phyloP scores from a whole-genome alignment of 30 jellyfish, hydroid and myxozoan genomes.

The Aurelia aurita region DNA sequence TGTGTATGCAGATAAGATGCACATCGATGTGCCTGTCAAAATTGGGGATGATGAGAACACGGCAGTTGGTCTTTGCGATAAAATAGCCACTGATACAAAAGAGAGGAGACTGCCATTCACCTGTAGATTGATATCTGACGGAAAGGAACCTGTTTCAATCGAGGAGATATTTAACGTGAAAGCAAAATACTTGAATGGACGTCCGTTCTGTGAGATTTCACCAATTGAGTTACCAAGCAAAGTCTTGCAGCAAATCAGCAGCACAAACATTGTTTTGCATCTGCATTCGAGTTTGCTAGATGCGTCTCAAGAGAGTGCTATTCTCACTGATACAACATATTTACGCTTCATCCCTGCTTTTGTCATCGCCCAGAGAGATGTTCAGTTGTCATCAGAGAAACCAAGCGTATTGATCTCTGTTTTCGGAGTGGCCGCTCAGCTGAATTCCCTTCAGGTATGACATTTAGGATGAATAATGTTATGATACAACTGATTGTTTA shows the following conservation, averaged over 20 bases:
- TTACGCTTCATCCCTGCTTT: too few species aligned
- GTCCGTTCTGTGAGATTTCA: constrained; percentile 59
- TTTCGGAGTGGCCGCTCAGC: constrained; percentile 18
- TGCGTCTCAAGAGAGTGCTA: too few species aligned
- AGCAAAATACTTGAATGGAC: constrained; percentile 51
- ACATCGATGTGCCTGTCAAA: constrained; percentile 5
- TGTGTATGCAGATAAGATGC: too few species aligned
- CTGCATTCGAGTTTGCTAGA: too few species aligned
- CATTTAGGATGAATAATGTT: too few species aligned
- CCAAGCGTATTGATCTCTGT: background rate
- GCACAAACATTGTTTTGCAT: background rate
- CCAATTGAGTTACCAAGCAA: constrained; percentile 2
- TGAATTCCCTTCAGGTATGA: constrained; percentile 16
- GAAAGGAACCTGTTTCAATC: background rate
- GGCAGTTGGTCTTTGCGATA: constrained; percentile 10
- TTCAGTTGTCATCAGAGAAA: too few species aligned
- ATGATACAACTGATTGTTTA: too few species aligned
- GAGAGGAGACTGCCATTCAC: constrained; percentile 19
- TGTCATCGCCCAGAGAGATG: too few species aligned
- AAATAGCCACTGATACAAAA: background rate
- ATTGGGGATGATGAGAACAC: constrained; percentile 1
- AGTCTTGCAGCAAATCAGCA: background rate
- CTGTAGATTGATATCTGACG: constrained; percentile 31
- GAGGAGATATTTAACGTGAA: constrained; percentile 20
- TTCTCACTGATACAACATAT: too few species aligned